Evolutionary conservation across 1,140 invertebrate species (phyloP), one percentile per base, ranked within the genome.

Genomic region (Chrysomallon squamiferum): DNA sequence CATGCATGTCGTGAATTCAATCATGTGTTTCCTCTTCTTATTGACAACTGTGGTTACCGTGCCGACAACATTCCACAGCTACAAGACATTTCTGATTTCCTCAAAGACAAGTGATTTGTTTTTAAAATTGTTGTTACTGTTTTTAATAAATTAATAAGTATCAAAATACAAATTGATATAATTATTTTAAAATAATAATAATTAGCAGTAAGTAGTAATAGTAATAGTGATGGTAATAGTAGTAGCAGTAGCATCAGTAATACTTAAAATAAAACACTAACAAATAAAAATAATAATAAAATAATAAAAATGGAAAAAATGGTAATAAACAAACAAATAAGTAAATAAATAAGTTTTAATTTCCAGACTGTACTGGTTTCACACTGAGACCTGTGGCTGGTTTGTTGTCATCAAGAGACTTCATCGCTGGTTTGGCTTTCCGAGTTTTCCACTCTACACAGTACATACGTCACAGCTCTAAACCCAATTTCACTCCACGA

Each of bases 381-480:
- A 93, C 92, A 0, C 86, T 99, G 0, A 89, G 97, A 29, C 98
- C 98, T 3, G 98, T 99, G 0, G 97, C 97, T 45, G 98, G 98
- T 6, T 87, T 99, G 2, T 88, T 99, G 0, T 98, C 96, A 7
- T 99, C 98, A 0, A 89, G 98, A 18, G 98, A 99, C 84, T 99
- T 99, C 84, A 87, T 99, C 11, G 97, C 97, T 29, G 97, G 97
- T 0, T 84, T 99, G 13, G 97, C 98, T 0, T 99, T 99, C 87
- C 88, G 97, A 29, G 97, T 99, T 18, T 99, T 99, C 87, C 97
- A 99, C 84, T 97, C 95, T 41, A 99, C 98, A 0, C 98, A 99
- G 86, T 99, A 99, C 85, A 98, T 99, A 66, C 88, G 98, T 2
- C 98, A 99, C 84, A 89, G 91, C 52, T 97, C 94, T 62, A 90